Base-by-base conservation (phyloP, 2,113 vertebrate species). In the Brachirus orientalis region DNA sequence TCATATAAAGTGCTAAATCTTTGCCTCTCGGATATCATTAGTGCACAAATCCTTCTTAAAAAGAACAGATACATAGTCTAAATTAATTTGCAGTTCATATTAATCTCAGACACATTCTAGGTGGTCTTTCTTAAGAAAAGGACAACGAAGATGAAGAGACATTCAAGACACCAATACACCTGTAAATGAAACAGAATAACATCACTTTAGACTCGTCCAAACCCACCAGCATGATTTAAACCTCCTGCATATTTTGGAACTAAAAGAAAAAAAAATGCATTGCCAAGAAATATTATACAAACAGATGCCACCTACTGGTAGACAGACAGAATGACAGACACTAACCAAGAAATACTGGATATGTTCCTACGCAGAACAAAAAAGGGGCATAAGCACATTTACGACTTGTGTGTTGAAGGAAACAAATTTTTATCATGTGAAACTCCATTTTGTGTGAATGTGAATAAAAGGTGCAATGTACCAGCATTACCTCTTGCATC, bases 301-400 rank as follows among this genome's bases (percentile, higher is more conserved):
- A 66, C 51, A 36, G 44, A 84, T 40, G 75, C 90, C 92, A 72
- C 84, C 89, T 78, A 57, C 77, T 77, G 89, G 89, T 33, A 90
- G 88, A 90, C 90, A 87, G 84, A 57, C 65, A 78, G 72, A 63
- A 85, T 18, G 55, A 77, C 84, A 88, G 56, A 69, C 6, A 47
- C 3, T 55, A 52, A 73, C 75, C 6, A 5, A 46, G 28, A 56
- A 66, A 69, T 52, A 84, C 72, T 60, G 59, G 63, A 53, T 46
- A 54, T 41, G 51, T 48, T 43, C n/a, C 35, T 22, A 17, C 28
- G 14, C 13, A 51, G 41, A 44, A 10, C 7, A 40, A 65, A 80
- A 65, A 79, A 62, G 10, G 22, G 7, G 0, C 61, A 19, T 82
- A 18, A 63, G 6, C 14, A 18, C 48, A 48, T 77, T 67, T 17